Evolutionary conservation across 2,113 vertebrate species (phyloP).

Genomic region (Megaleporinus macrocephalus): DNA sequence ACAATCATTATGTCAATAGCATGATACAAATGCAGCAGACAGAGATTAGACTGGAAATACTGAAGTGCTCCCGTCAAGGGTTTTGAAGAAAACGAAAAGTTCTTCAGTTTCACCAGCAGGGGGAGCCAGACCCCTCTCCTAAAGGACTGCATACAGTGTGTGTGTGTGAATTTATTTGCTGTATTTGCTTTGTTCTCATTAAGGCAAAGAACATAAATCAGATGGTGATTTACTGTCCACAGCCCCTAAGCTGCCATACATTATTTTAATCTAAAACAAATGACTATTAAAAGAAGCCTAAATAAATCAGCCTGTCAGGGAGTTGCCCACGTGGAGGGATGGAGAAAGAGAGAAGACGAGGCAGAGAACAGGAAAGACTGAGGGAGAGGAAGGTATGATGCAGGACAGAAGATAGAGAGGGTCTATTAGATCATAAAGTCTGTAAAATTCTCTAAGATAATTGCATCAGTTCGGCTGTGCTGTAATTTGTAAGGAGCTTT

Average conservation of each 20-base stretch:
- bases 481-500: no score
- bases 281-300: slow-evolving; percentile 27
- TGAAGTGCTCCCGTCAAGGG: slow-evolving; percentile 1
- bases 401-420: slow-evolving; percentile 3
- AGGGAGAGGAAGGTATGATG: slow-evolving; percentile 18
- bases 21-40: not conserved
- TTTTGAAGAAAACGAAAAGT: slow-evolving; percentile 28
- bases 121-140: slow-evolving; percentile 65
- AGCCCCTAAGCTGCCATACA: slow-evolving; percentile 50
- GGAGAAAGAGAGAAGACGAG: not conserved
- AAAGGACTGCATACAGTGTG: not conserved
- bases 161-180: slow-evolving; percentile 23
- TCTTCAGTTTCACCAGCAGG: slow-evolving; percentile 62
- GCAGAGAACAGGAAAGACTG: not conserved
- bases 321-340: not conserved
- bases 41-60: not conserved
- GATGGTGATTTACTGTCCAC: slow-evolving; percentile 61
- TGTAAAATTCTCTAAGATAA: not conserved
- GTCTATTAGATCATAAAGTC: not conserved
- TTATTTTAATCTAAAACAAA: slow-evolving; percentile 50
- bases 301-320: slow-evolving; percentile 32
- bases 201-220: slow-evolving; percentile 62
- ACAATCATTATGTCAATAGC: no score
- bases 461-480: no score
- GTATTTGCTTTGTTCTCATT: slow-evolving; percentile 74